Evolutionary conservation across 2,888 invertebrate species (phyloP).

Genomic region (Acleris laterana): DNA sequence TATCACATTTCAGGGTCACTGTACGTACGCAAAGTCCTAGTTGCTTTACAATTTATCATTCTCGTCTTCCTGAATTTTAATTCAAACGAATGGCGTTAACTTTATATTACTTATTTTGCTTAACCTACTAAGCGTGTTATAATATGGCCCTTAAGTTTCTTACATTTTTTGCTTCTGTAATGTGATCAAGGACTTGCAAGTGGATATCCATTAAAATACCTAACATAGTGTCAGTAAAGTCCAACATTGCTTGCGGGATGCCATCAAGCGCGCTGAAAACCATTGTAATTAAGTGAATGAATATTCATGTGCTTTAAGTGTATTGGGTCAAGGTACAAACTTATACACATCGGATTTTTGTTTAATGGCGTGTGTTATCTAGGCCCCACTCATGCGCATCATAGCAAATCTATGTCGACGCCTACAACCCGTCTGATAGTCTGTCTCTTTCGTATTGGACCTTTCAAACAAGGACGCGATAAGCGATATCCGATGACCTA

Average conservation of each 20-base stretch:
- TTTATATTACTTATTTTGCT: too few relatives aligned
- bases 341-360: constrained; percentile 1
- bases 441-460: not conserved
- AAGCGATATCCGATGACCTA: not conserved
- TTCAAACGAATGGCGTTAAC: too few relatives aligned
- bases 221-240: not conserved
- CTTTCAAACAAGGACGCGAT: not conserved
- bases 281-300: constrained; percentile 32
- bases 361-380: constrained; percentile 5
- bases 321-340: constrained; percentile 33
- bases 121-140: not conserved
- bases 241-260: not conserved
- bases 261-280: constrained; percentile 20
- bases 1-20: too few relatives aligned
- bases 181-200: not conserved
- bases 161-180: not conserved
- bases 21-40: too few relatives aligned
- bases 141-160: not conserved
- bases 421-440: not conserved
- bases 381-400: constrained; percentile 7
- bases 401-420: constrained; percentile 1
- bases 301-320: constrained; percentile 30
- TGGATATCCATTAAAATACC: not conserved
- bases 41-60: too few relatives aligned
- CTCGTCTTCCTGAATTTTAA: too few relatives aligned